Conservation (phyloP, 2,888 invertebrate species). For the Eupithecia exiguata region DNA sequence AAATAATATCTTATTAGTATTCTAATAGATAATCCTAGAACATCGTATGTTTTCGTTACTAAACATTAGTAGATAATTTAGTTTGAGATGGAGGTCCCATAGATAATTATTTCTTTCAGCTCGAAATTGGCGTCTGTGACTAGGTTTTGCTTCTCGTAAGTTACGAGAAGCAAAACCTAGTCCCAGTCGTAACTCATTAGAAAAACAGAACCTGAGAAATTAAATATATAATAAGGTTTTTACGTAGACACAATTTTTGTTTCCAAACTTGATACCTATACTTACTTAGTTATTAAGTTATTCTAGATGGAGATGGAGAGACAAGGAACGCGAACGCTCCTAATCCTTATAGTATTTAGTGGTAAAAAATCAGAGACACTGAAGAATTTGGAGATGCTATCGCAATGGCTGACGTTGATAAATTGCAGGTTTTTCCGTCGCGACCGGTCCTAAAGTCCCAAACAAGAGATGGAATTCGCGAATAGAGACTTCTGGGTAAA, state of each 20-base stretch:
- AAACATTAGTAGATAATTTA: too few relatives aligned
- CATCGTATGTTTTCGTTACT: too few relatives aligned
- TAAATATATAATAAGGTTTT: background rate
- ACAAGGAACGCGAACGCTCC: background rate
- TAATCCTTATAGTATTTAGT: conserved; percentile 7
- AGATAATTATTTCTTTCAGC: background rate
- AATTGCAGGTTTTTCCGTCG: conserved; percentile 61
- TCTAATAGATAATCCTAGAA: background rate
- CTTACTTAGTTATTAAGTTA: too few relatives aligned
- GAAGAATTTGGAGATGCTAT: conserved; percentile 25
- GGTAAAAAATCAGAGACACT: conserved; percentile 16
- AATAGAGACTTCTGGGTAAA: conserved; percentile 6
- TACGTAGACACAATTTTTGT: too few relatives aligned
- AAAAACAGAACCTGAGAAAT: background rate
- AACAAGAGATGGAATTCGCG: conserved; percentile 59
- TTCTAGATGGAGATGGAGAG: too few relatives aligned
- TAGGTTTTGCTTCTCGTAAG: background rate
- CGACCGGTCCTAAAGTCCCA: conserved; percentile 63
- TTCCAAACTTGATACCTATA: too few relatives aligned
- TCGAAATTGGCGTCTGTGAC: background rate
- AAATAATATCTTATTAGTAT: background rate
- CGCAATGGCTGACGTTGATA: conserved; percentile 44
- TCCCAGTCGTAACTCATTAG: background rate
- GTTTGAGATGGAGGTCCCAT: background rate
- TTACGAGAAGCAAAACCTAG: too few relatives aligned